Percentiles rank a stretch among this genome's conserved stretches.
Evolutionary conservation across 2,888 invertebrate genomes (phyloP).

Genomic region (Melanargia galathea): DNA sequence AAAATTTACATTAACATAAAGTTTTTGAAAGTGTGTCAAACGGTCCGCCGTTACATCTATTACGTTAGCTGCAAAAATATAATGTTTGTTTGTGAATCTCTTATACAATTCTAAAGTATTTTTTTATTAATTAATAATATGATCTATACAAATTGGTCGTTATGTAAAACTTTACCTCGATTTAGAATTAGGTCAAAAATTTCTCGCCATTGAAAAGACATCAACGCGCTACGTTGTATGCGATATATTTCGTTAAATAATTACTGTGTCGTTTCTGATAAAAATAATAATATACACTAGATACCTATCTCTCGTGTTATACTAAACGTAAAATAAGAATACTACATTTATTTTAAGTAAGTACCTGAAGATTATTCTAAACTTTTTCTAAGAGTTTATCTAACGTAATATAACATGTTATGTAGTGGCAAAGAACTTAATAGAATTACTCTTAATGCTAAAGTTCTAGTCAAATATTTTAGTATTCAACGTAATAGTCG

Average conservation of each 20-base stretch:
- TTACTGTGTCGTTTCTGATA: too few relatives aligned
- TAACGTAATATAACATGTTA: too few relatives aligned
- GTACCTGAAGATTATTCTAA: too few relatives aligned
- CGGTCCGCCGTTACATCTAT: constrained; percentile 11
- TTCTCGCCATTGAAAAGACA: constrained; percentile 58
- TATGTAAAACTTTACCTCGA: constrained; percentile 23
- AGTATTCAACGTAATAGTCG: constrained; percentile 34
- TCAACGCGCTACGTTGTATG: constrained; percentile 51
- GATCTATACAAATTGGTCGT: constrained; percentile 2
- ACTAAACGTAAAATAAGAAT: not conserved
- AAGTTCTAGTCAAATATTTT: constrained; percentile 34
- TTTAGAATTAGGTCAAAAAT: constrained; percentile 10
- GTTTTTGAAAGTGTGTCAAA: constrained; percentile 27
- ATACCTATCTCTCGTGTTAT: not conserved
- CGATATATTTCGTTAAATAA: not conserved
- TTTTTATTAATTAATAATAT: constrained; percentile 17
- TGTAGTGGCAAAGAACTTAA: constrained; percentile 6
- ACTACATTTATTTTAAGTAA: not conserved
- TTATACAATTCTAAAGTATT: constrained; percentile 5
- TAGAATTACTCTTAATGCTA: constrained; percentile 31
- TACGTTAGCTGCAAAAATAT: constrained; percentile 21
- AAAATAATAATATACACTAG: not conserved
- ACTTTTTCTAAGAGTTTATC: too few relatives aligned
- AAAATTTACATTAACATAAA: constrained; percentile 16
- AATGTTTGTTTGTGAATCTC: constrained; percentile 15